Conservation (phyloP, 2,888 invertebrate species). For the Galeruca laticollis region DNA sequence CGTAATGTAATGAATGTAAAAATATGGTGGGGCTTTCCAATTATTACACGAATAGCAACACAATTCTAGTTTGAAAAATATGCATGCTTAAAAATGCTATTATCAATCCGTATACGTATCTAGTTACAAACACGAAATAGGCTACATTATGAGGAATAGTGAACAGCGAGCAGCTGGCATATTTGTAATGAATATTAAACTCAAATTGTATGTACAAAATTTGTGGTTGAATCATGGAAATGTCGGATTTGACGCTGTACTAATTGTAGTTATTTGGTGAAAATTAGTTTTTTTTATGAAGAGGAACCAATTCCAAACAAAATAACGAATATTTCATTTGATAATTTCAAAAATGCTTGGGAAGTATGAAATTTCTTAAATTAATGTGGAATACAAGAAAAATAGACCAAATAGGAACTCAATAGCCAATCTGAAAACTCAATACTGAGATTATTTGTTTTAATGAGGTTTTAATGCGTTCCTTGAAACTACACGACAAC, state of each 20-base stretch:
- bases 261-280: background rate
- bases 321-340: no score
- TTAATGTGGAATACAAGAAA: no score
- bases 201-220: background rate
- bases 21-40: background rate
- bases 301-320: no score
- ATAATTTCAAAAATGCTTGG: no score
- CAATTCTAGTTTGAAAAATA: background rate
- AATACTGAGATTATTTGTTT: no score
- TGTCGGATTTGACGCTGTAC: background rate
- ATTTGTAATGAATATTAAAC: conserved; percentile 10
- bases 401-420: no score
- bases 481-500: no score
- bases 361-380: no score
- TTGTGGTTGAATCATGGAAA: background rate
- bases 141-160: background rate
- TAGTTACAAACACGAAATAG: conserved; percentile 1
- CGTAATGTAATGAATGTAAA: no score
- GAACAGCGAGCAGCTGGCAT: background rate
- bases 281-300: background rate
- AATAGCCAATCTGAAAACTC: no score
- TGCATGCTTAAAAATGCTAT: background rate
- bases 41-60: background rate
- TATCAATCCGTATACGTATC: background rate
- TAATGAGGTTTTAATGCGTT: no score